phyloP scores from a whole-genome alignment of 2,888 invertebrate species.

The Ganaspis brasiliensis region DNA sequence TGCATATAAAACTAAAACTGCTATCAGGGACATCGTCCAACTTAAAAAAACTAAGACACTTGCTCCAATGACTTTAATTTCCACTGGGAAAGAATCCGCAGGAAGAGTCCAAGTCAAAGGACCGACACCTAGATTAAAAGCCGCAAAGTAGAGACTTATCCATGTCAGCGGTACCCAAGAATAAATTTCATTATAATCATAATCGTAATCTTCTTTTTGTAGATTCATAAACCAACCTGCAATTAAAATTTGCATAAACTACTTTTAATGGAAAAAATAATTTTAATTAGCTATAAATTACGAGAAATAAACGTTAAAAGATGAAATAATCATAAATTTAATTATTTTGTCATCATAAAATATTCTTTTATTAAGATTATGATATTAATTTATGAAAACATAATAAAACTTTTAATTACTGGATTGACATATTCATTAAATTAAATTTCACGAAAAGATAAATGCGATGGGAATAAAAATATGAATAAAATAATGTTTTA shows the following conservation, averaged over 20 bases:
- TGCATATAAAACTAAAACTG: slow-evolving; percentile 66
- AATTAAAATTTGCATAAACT: slow-evolving; percentile 11
- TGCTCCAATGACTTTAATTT: slow-evolving; percentile 65
- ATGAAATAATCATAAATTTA: too few species aligned
- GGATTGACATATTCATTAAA: too few species aligned
- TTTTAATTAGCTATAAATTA: too few species aligned
- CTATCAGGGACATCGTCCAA: slow-evolving; percentile 70
- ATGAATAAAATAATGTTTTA: too few species aligned
- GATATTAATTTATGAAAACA: too few species aligned
- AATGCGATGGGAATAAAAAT: too few species aligned
- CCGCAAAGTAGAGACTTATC: slow-evolving; percentile 67
- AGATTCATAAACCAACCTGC: slow-evolving; percentile 71
- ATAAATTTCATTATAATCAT: slow-evolving; percentile 71
- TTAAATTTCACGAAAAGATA: too few species aligned
- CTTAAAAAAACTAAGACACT: slow-evolving; percentile 62
- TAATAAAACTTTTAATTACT: too few species aligned
- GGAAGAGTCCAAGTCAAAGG: slow-evolving; percentile 75
- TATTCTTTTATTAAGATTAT: too few species aligned
- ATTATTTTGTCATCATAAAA: too few species aligned
- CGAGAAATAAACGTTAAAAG: too few species aligned
- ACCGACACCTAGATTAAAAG: slow-evolving; percentile 73
- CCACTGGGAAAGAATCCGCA: slow-evolving; percentile 72
- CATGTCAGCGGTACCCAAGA: slow-evolving; percentile 73
- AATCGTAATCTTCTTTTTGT: slow-evolving; percentile 69
- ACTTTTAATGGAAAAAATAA: background rate